Conservation (phyloP, 2,113 vertebrate genomes). For the Poeciliopsis prolifica region DNA sequence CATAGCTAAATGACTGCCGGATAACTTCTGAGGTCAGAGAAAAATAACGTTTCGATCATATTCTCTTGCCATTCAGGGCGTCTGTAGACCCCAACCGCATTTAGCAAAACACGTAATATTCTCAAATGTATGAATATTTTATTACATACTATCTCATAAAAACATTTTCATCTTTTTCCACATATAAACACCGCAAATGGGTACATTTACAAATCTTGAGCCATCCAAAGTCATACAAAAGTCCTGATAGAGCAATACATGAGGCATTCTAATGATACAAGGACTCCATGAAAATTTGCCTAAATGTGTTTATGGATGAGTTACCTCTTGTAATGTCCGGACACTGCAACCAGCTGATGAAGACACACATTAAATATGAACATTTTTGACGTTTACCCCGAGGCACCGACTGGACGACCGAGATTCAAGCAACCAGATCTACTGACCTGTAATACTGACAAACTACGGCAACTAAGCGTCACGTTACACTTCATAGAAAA, state of each 20-base stretch:
- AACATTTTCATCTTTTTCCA: conserved; percentile 66
- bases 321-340: conserved; percentile 12
- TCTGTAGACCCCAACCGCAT: neutral
- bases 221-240: conserved; percentile 73
- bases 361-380: conserved; percentile 53
- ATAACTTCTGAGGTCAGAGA: no score
- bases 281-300: conserved; percentile 24
- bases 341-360: conserved; percentile 31
- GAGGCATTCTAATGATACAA: conserved; percentile 59
- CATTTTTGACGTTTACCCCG: conserved; percentile 46
- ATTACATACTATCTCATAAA: conserved; percentile 76
- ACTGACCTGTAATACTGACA: conserved; percentile 53
- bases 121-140: conserved; percentile 69
- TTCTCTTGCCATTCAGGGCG: neutral
- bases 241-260: conserved; percentile 58
- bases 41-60: no score
- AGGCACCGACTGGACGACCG: conserved; percentile 66
- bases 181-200: conserved; percentile 79
- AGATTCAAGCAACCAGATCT: conserved; percentile 28
- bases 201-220: conserved; percentile 76
- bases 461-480: conserved; percentile 45
- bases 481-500: conserved; percentile 29
- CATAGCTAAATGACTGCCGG: no score
- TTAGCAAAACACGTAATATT: neutral
- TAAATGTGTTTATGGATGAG: conserved; percentile 22